phyloP scores from a whole-genome alignment of 2,113 vertebrate species.

The Aleadryas rufinucha region DNA sequence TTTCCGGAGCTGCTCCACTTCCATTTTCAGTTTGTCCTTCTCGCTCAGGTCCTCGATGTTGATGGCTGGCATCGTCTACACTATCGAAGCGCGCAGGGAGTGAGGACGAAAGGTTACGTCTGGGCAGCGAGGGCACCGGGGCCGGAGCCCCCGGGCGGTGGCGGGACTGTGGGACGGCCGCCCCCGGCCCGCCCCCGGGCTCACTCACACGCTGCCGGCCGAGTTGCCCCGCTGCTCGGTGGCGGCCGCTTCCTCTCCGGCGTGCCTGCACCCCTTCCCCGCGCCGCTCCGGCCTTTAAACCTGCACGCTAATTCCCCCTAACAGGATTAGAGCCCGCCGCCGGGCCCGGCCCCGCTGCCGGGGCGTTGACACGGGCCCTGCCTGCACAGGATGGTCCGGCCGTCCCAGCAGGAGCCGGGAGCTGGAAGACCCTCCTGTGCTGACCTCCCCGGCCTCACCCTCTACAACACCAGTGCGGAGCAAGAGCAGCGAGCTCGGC shows the following conservation, averaged over 20 bases:
- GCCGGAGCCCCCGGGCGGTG: not conserved
- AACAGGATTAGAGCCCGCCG: conserved; percentile 80
- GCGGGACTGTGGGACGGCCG: not conserved
- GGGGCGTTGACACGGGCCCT: not conserved
- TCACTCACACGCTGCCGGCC: not conserved
- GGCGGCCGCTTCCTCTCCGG: not conserved
- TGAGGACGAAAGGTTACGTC: not conserved
- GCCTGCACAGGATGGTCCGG: not conserved
- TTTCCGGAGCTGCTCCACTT: conserved; percentile 87
- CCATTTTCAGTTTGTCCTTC: conserved; percentile 91
- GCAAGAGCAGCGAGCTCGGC: not conserved
- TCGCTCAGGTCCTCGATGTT: conserved; percentile 90
- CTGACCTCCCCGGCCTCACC: not conserved
- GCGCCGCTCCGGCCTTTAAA: conserved; percentile 83
- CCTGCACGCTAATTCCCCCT: conserved; percentile 79
- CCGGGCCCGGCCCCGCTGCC: not conserved
- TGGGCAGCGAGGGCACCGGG: not conserved
- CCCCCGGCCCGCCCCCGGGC: conserved; percentile 17
- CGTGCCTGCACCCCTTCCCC: not conserved
- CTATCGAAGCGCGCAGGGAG: not conserved
- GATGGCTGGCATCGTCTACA: conserved; percentile 85
- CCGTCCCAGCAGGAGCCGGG: not conserved
- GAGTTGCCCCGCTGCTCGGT: not conserved
- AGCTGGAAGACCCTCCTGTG: not conserved
- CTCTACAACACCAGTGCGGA: not conserved